Evolutionary conservation across 2,888 invertebrate species (phyloP).

Genomic region (Dryadula phaetusa): DNA sequence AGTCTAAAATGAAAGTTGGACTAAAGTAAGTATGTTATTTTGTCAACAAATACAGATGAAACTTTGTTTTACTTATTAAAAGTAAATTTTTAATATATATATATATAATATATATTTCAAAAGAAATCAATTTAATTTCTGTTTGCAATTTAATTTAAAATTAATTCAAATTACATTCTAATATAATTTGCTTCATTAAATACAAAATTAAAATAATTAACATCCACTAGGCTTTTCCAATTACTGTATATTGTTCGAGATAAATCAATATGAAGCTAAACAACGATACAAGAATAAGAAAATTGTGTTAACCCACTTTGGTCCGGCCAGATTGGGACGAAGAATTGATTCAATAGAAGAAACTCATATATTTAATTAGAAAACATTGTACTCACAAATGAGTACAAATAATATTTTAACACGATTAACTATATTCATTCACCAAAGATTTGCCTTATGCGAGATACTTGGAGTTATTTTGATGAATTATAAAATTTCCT

Average conservation of each 20-base stretch:
- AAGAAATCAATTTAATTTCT: too few species aligned
- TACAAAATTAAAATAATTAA: slow-evolving; percentile 27
- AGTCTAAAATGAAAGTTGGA: too few species aligned
- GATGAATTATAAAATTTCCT: too few species aligned
- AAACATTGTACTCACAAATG: background rate
- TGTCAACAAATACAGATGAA: too few species aligned
- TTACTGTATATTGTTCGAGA: slow-evolving; percentile 36
- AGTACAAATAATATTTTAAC: background rate
- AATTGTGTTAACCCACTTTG: slow-evolving; percentile 46
- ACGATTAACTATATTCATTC: too few species aligned
- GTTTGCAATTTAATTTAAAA: background rate
- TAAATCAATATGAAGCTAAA: slow-evolving; percentile 32
- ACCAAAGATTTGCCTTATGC: too few species aligned
- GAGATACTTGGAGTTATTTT: too few species aligned
- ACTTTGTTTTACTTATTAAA: too few species aligned
- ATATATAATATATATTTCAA: too few species aligned
- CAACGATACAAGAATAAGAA: slow-evolving; percentile 43
- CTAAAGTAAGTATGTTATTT: too few species aligned
- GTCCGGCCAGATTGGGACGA: slow-evolving; percentile 41
- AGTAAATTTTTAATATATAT: too few species aligned
- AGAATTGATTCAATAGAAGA: slow-evolving; percentile 43
- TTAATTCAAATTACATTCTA: background rate
- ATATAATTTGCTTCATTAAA: background rate
- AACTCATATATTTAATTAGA: slow-evolving; percentile 20
- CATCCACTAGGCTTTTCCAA: slow-evolving; percentile 28